Percentiles rank a stretch among this genome's conserved stretches.
Conservation (phyloP, 2,888 invertebrate genomes). For the Xanthia togata region DNA sequence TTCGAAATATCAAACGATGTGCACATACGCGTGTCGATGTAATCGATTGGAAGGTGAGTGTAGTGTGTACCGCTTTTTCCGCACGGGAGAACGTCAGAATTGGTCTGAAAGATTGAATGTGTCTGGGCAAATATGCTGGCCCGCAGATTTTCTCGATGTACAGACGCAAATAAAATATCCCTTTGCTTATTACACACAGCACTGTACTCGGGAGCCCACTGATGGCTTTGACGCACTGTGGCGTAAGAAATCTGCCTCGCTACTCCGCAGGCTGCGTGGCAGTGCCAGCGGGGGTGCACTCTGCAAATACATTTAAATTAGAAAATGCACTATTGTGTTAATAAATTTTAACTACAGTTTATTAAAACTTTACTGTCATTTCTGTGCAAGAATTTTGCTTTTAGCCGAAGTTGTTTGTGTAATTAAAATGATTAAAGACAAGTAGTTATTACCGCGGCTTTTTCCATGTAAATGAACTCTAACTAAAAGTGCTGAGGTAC, state of each 20-base stretch:
- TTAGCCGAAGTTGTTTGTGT: background rate
- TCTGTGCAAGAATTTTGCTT: background rate
- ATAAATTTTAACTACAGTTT: background rate
- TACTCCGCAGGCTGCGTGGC: too few species aligned
- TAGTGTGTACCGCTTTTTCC: background rate
- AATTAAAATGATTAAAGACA: slow-evolving; percentile 16
- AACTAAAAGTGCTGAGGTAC: background rate
- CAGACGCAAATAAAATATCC: too few species aligned
- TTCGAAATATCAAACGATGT: slow-evolving; percentile 22
- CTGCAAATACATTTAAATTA: too few species aligned
- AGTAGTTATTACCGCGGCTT: slow-evolving; percentile 8
- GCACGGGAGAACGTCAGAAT: background rate
- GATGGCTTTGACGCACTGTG: too few species aligned
- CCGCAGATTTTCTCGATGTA: too few species aligned
- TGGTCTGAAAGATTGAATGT: slow-evolving; percentile 8
- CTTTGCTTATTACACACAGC: too few species aligned
- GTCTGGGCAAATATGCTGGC: background rate
- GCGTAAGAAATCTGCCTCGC: too few species aligned
- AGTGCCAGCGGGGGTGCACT: too few species aligned
- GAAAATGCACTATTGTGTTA: background rate
- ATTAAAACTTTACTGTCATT: slow-evolving; percentile 3
- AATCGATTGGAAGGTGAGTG: slow-evolving; percentile 31
- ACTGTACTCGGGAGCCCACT: too few species aligned
- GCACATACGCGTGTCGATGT: slow-evolving; percentile 2
- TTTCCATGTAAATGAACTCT: background rate